Evolutionary conservation across 30 jellyfish, hydroid and myxozoan genomes (phyloP).

Genomic region (Hydractinia symbiolongicarpus): DNA sequence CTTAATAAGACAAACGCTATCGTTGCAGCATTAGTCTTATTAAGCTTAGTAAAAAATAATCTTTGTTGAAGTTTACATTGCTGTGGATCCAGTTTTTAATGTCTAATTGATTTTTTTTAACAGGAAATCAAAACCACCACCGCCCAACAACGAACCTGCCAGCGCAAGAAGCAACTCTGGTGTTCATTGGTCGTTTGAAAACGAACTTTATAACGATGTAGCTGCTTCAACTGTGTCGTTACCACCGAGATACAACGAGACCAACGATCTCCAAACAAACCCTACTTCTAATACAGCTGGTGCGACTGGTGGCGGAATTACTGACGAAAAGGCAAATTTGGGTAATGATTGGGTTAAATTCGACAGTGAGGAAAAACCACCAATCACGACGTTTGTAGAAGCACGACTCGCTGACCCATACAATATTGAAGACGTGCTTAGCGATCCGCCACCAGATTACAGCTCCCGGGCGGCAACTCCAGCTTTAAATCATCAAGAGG

Average conservation of each 20-base stretch:
- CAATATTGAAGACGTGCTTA: background rate
- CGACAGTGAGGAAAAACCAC: background rate
- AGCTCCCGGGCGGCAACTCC: background rate
- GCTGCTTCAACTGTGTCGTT: background rate
- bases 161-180: background rate
- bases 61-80: no score
- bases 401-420: conserved; percentile 4
- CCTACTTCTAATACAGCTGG: background rate
- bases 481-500: no score
- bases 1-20: no score
- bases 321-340: background rate
- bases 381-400: background rate
- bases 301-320: background rate
- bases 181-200: conserved; percentile 10
- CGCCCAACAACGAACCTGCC: background rate
- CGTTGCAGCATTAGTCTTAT: no score
- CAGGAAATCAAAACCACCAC: conserved; percentile 6
- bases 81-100: no score
- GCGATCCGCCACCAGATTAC: conserved; percentile 5
- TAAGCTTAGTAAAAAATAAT: no score
- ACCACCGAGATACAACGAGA: conserved; percentile 2
- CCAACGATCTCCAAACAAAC: background rate
- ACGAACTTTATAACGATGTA: background rate
- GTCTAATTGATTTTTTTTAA: background rate
- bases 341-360: background rate